phyloP scores from a whole-genome alignment of 2,888 invertebrate genomes.

The Ecliptopera silaceata region DNA sequence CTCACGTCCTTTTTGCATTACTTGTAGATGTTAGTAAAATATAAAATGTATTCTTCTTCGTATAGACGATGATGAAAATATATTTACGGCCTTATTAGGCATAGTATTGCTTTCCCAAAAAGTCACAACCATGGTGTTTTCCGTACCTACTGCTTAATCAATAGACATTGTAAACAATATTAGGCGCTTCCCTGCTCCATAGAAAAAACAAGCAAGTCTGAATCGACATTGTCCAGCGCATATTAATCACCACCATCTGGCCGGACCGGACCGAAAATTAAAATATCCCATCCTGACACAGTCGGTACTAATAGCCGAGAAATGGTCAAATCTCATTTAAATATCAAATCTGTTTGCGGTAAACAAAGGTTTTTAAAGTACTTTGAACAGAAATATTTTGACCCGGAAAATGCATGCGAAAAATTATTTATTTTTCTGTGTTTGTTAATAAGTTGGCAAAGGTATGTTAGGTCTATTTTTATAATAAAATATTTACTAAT shows the following conservation, averaged over 20 bases:
- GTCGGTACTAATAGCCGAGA: constrained; percentile 63
- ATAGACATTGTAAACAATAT: neutral
- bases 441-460: too few relatives aligned
- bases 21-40: too few relatives aligned
- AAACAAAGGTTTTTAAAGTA: constrained; percentile 14
- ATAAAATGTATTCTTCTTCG: too few relatives aligned
- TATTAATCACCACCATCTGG: constrained; percentile 78
- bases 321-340: constrained; percentile 27
- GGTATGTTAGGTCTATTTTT: too few relatives aligned
- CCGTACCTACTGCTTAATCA: too few relatives aligned
- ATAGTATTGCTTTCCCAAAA: too few relatives aligned
- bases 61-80: too few relatives aligned
- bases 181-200: neutral
- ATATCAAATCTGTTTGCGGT: constrained; percentile 26
- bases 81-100: too few relatives aligned
- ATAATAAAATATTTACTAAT: too few relatives aligned
- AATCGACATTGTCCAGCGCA: constrained; percentile 63
- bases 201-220: constrained; percentile 50
- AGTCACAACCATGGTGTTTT: too few relatives aligned
- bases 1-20: too few relatives aligned
- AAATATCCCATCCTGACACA: constrained; percentile 67
- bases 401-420: too few relatives aligned
- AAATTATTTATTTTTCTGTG: neutral
- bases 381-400: neutral
- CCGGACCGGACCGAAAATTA: constrained; percentile 68